Evolutionary conservation across 1,140 invertebrate genomes (phyloP).

Genomic region (Brachionus manjavacas): DNA sequence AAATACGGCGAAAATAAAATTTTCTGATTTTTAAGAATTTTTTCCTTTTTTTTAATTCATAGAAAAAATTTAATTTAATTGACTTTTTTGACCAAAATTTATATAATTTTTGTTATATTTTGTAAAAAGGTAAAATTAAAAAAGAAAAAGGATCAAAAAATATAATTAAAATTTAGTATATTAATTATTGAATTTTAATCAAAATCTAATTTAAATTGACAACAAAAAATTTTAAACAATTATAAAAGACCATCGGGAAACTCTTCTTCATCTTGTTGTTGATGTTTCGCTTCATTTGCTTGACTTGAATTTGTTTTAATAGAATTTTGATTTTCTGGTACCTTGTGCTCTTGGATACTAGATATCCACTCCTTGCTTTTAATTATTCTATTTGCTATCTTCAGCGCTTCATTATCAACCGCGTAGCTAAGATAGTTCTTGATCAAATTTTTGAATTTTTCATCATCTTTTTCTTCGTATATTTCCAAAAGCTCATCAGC

Average conservation of each 20-base stretch:
- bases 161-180: no score
- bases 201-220: background rate
- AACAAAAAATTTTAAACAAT: background rate
- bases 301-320: background rate
- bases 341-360: background rate
- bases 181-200: no score
- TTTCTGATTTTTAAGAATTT: no score
- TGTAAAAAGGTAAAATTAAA: no score
- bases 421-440: constrained; percentile 34
- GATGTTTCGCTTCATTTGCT: background rate
- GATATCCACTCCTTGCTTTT: constrained; percentile 17
- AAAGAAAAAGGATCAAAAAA: no score
- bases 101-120: no score
- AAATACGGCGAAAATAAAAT: no score
- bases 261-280: background rate
- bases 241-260: constrained; percentile 34
- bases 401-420: constrained; percentile 34
- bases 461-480: constrained; percentile 32
- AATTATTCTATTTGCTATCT: constrained; percentile 24
- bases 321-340: background rate
- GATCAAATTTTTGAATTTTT: constrained; percentile 32
- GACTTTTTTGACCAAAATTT: no score
- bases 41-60: no score
- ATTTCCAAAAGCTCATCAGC: constrained; percentile 24
- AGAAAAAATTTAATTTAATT: no score